Base-by-base conservation (phyloP, 2,888 invertebrate species). In the Agrilus mali region DNA sequence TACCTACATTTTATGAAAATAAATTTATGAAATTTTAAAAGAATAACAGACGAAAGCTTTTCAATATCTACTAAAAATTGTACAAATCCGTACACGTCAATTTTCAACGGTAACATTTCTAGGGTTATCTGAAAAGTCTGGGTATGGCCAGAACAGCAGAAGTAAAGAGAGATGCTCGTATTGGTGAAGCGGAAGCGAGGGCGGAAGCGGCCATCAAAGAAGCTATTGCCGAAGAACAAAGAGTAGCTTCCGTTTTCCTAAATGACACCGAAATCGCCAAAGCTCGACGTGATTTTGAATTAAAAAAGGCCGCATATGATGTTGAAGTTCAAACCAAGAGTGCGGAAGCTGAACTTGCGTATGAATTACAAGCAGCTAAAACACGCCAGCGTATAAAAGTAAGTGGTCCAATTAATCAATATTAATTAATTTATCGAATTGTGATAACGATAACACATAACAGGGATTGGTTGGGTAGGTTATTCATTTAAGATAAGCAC, bases 181-280 rank as follows among this genome's bases (percentile, higher is more conserved):
- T 96, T 53, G 96, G 96, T 10, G 96, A 97, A 64, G 96, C 96
- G 0, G 94, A 96, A 63, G 96, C 96, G 1, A 80, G 86, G 42
- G 80, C 86, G 42, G 95, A 96, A 61, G 88, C 95, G 0, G 81
- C 80, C 58, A 92, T 93, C 55, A 88, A 89, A 60, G 94, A 95
- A 68, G 95, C 95, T 0, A 84, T 93, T 60, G 96, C 96, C 0
- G 95, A 96, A 64, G 94, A 96, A 65, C 90, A 94, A 64, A 75
- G 94, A 39, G 92, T 95, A 93, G 93, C 94, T 0, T 77, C 94
- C 1, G 80, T 90, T 48, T 92, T 92, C 65, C 70, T 88, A 14
- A 97, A 97, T 69, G 95, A 97, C 63, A 93, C 94, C 1, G 95
- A 96, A 67, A 95, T 97, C 46, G 94, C 96, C 1, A 94, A 96